Base-by-base conservation (phyloP, 1,140 invertebrate species). In the Drosophila sp. region DNA sequence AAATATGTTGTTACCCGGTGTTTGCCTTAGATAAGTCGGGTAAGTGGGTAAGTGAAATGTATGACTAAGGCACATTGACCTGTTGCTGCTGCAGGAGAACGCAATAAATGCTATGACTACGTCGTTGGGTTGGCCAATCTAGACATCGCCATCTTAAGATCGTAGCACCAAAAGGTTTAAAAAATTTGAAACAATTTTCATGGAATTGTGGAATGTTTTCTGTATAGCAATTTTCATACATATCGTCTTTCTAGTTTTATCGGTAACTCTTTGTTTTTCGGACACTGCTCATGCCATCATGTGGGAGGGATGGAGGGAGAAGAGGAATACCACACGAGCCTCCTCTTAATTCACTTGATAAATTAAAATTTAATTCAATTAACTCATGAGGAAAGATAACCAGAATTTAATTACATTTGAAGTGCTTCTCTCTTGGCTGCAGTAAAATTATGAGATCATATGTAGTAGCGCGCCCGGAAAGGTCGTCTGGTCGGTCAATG, bases 311-410 rank as follows among this genome's bases (percentile, higher is more conserved):
- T 66, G 70, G 30, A 10, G n/a, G 32, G 0, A 4, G 17, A 17
- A 23, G 8, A 25, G 41, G 41, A 55, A 17, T 17, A 17, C 17
- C 47, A 55, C 57, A 61, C 38, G 50, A 8, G 33, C 5, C 17
- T 17, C 10, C 67, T 68, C 65, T 74, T 83, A 87, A 83, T 87
- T 76, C 65, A 58, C 70, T 76, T 71, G 55, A 64, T 73, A 79
- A 87, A 86, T 89, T 83, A 86, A 86, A 82, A 77, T 68, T 89
- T 83, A 87, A 87, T 89, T 87, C 80, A 87, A 87, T 87, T 89
- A 87, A 70, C 68, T 27, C 44, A 50, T 41, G 60, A 44, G 44
- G 56, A 65, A 67, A 62, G 54, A 65, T 41, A 60, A 41, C 50
- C 17, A 29, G 40, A 70, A 44, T 33, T 77, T 78, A 78, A 78